phyloP scores from a whole-genome alignment of 1,140 invertebrate genomes.

The Macrostomum lignano region DNA sequence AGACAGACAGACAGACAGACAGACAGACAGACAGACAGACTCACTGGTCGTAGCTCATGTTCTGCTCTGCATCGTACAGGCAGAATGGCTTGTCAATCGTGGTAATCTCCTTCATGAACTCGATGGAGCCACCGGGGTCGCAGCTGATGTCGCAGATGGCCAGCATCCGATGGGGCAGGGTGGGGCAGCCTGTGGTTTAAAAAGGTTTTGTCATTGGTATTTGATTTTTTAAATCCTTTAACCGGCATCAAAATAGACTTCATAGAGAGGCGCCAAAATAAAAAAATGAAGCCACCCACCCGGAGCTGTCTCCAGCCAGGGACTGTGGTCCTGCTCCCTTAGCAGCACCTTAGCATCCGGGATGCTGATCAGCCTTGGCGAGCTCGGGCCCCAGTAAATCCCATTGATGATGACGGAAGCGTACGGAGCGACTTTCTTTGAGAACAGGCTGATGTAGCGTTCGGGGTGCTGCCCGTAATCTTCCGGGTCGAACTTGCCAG shows the following conservation, averaged over 20 bases:
- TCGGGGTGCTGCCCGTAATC: slow-evolving; percentile 78
- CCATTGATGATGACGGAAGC: slow-evolving; percentile 86
- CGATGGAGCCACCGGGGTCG: slow-evolving; percentile 89
- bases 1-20: slow-evolving; percentile 6
- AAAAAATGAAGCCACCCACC: slow-evolving; percentile 15
- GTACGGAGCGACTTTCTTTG: slow-evolving; percentile 82
- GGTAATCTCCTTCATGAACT: slow-evolving; percentile 98
- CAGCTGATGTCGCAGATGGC: slow-evolving; percentile 88
- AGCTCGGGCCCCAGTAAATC: slow-evolving; percentile 89
- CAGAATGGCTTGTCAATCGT: slow-evolving; percentile 96
- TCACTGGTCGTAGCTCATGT: slow-evolving; percentile 70
- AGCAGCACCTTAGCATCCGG: slow-evolving; percentile 83
- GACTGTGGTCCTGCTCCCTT: slow-evolving; percentile 45
- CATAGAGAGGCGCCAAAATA: slow-evolving; percentile 12
- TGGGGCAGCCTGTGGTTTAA: slow-evolving; percentile 37
- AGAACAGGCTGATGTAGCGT: slow-evolving; percentile 74
- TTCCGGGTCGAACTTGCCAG: slow-evolving; percentile 50
- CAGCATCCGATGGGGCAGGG: slow-evolving; percentile 47
- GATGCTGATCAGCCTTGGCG: slow-evolving; percentile 74
- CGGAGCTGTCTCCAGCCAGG: slow-evolving; percentile 53
- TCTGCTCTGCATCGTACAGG: slow-evolving; percentile 84
- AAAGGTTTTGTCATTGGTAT: neutral
- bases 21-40: slow-evolving; percentile 1
- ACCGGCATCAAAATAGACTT: neutral
- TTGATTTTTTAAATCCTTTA: neutral